A percentile compares a stretch with the other conserved stretches of the same genome.
phyloP scores from a whole-genome alignment of 2,113 vertebrate genomes.

The Neogobius melanostomus region DNA sequence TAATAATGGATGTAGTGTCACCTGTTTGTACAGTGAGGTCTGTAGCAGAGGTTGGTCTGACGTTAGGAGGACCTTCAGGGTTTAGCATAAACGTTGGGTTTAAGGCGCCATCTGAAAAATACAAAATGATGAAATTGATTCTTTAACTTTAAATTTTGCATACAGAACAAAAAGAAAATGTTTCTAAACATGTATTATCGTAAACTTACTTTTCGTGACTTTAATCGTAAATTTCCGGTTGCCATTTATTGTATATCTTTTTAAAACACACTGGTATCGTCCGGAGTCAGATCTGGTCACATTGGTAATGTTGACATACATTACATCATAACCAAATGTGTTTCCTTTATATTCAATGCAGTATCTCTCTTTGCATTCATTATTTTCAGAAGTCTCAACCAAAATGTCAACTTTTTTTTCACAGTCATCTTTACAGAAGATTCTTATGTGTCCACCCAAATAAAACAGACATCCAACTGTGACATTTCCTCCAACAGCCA shows the following conservation, averaged over 20 bases:
- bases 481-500: neutral
- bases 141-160: too few species aligned
- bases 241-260: neutral
- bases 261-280: neutral
- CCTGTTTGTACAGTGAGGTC: neutral
- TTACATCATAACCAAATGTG: neutral
- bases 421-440: constrained; percentile 1
- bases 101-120: too few species aligned
- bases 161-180: too few species aligned
- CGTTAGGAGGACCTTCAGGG: too few species aligned
- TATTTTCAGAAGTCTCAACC: neutral
- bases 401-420: neutral
- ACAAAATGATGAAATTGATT: too few species aligned
- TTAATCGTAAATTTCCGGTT: neutral
- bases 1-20: too few species aligned
- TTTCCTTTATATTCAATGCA: neutral
- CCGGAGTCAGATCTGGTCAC: neutral
- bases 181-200: neutral
- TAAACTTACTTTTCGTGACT: neutral
- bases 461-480: neutral
- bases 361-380: neutral
- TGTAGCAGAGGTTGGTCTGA: neutral
- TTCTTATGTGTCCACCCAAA: neutral
- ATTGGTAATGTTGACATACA: neutral
- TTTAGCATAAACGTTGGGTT: too few species aligned